Evolutionary conservation across 2,888 invertebrate genomes (phyloP), one percentile per base, ranked within the genome.

Genomic region (Sesamia inferens): DNA sequence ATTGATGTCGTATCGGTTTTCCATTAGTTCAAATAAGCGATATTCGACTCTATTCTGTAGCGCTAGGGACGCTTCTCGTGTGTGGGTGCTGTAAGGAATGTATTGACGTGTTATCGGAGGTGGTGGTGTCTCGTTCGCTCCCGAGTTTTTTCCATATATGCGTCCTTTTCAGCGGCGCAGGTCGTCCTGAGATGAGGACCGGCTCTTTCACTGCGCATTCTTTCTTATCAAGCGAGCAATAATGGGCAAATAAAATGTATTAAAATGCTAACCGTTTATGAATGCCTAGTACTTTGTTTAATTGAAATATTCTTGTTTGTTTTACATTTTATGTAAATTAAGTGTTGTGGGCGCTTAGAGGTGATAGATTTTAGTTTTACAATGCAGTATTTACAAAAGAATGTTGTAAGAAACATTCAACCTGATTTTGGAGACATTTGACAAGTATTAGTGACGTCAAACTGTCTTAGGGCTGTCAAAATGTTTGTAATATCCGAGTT

Each of bases 1-100:
- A 96, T 96, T 96, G 96, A 96, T 95, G 96, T 92, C 93, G 89
- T 96, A 96, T 96, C 94, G 96, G 96, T 96, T 96, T 96, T 96
- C 96, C 96, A 96, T 96, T 96, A 95, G 87, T 65, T 57, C 67
- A 22, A 76, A 57, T 88, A 83, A 81, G 79, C 85, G 82, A 93
- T 90, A 87, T 64, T 91, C 87, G 80, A 88, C 94, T 88, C 73
- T 94, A 88, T 83, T 10, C 1, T 57, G 0, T 19, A 0, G 2
- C 0, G 1, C 68, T 90, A 94, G 85, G 88, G 91, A 87, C 78
- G 76, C 78, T 82, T 89, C 83, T 95, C 90, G 92, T 88, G 82
- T 93, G 94, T 90, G 90, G 71, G 61, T 57, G 79, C 82, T 81
- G 88, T 83, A 92, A 93, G 95, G 93, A 96, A 96, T 94, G 96